These are phyloP conservation scores for Drosophila dunni DNA, from an alignment of 1,140 invertebrate species.

Conservation along the genomic window DNA sequence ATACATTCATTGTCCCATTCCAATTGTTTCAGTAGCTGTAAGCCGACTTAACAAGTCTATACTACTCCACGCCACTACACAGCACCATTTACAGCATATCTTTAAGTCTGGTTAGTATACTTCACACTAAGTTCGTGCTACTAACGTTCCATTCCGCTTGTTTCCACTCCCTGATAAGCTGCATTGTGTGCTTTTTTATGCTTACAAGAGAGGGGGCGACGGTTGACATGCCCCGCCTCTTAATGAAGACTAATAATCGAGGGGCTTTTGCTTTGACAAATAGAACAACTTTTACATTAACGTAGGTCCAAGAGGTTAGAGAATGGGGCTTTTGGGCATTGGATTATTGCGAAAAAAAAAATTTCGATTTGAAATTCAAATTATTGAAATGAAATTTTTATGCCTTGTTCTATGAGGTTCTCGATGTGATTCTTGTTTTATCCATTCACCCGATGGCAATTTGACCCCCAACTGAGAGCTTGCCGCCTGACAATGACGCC, in stretches of 20 bases:
- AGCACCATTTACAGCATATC: background rate
- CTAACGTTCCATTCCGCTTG: constrained; percentile 8
- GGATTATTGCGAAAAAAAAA: constrained; percentile 41
- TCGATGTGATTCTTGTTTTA: constrained; percentile 15
- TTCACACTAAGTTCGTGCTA: background rate
- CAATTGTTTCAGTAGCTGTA: background rate
- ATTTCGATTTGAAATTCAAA: constrained; percentile 67
- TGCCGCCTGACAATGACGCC: constrained; percentile 59
- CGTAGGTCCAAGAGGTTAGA: constrained; percentile 28
- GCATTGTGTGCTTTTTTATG: constrained; percentile 2
- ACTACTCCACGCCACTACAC: background rate
- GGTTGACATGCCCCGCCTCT: constrained; percentile 19
- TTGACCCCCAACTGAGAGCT: constrained; percentile 42
- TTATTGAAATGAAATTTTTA: constrained; percentile 60
- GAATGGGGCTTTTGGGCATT: background rate
- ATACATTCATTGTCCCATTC: background rate
- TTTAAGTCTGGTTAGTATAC: background rate
- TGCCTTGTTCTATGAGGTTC: constrained; percentile 19
- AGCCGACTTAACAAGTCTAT: no score
- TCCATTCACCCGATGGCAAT: constrained; percentile 47
- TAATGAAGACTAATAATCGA: constrained; percentile 66
- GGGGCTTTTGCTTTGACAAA: constrained; percentile 56
- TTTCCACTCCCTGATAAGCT: constrained; percentile 19
- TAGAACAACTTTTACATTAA: constrained; percentile 60
- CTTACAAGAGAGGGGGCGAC: background rate